These are phyloP conservation scores for Cephus pygmeus DNA, from an alignment of 2,888 invertebrate species.

Conservation along the genomic window DNA sequence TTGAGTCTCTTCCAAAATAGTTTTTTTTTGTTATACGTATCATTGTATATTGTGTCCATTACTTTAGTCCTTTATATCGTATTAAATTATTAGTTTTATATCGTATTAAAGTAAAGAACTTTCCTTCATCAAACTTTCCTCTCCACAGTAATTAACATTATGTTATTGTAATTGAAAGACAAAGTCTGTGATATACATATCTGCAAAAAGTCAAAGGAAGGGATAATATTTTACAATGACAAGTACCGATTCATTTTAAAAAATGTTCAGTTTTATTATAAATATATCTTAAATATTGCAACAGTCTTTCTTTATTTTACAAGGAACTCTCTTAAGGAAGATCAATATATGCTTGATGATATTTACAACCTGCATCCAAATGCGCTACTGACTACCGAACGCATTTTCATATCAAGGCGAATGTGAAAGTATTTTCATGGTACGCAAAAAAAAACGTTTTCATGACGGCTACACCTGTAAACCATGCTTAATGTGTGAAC, in stretches of 20 bases:
- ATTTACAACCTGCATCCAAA: constrained; percentile 27
- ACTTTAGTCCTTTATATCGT: neutral
- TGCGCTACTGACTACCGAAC: constrained; percentile 26
- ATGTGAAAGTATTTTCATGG: neutral
- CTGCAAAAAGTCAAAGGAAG: neutral
- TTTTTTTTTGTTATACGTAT: neutral
- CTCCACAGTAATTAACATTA: neutral
- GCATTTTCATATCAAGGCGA: neutral
- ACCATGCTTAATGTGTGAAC: neutral
- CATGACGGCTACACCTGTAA: neutral
- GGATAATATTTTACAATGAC: neutral
- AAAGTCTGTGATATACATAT: neutral
- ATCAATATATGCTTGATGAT: constrained; percentile 17
- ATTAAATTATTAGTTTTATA: neutral
- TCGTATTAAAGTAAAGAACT: neutral
- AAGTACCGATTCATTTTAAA: neutral
- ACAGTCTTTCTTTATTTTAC: constrained; percentile 42
- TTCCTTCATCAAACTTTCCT: neutral
- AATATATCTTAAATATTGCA: constrained; percentile 51
- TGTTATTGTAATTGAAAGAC: neutral
- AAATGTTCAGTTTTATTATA: constrained; percentile 33
- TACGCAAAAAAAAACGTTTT: neutral
- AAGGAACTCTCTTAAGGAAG: constrained; percentile 19
- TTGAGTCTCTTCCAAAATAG: constrained; percentile 65
- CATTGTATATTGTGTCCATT: neutral